phyloP scores from a whole-genome alignment of 2,797 vertebrate genomes.

The Siniperca undulata region DNA sequence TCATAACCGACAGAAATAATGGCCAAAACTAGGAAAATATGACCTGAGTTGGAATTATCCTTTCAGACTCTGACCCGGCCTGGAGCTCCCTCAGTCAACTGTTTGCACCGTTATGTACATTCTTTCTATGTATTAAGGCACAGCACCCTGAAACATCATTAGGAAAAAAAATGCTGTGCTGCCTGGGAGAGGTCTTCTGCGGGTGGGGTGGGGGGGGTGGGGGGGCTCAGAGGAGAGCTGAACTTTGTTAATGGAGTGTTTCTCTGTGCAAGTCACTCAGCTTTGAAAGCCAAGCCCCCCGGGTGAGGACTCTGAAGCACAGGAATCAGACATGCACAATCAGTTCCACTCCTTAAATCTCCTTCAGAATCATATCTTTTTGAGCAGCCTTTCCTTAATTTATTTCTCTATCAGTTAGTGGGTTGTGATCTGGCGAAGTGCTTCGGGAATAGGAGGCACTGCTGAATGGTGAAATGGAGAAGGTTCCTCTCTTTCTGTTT shows the following conservation, averaged over 20 bases:
- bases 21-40: conserved; percentile 24
- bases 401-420: conserved; percentile 90
- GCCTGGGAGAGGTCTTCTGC: conserved; percentile 74
- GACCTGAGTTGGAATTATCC: conserved; percentile 28
- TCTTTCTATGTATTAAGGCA: conserved; percentile 63
- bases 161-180: conserved; percentile 51
- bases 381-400: conserved; percentile 88
- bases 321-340: conserved; percentile 91
- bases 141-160: conserved; percentile 70
- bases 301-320: conserved; percentile 88
- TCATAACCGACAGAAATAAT: conserved; percentile 15
- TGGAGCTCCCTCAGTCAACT: conserved; percentile 39
- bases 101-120: conserved; percentile 50
- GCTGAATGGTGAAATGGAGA: conserved; percentile 82
- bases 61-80: conserved; percentile 36
- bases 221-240: conserved; percentile 76
- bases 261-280: conserved; percentile 86
- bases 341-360: conserved; percentile 91
- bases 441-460: conserved; percentile 83
- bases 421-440: conserved; percentile 87
- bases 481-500: conserved; percentile 80
- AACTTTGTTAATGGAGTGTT: conserved; percentile 90
- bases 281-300: conserved; percentile 89
- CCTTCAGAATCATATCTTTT: conserved; percentile 90
- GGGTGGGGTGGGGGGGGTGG: conserved; percentile 36